Conservation (phyloP, 2,888 invertebrate genomes). For the Trilocha varians region DNA sequence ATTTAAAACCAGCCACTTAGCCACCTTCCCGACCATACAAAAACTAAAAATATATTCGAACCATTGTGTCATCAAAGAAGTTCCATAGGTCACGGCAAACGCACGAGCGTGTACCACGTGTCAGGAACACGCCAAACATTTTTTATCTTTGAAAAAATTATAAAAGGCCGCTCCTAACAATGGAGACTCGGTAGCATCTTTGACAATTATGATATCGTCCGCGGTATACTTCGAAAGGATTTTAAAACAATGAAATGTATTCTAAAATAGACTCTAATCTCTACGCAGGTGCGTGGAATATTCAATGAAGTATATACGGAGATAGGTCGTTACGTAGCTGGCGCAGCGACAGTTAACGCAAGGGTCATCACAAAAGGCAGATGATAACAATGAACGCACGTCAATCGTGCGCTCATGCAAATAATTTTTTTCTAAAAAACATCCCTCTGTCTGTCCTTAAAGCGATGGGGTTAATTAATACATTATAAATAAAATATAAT, state of each 20-base stretch:
- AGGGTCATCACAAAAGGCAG: constrained; percentile 73
- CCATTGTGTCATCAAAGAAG: constrained; percentile 71
- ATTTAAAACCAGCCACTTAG: constrained; percentile 70
- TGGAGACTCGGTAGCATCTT: constrained; percentile 70
- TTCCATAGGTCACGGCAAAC: constrained; percentile 69
- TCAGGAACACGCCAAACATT: constrained; percentile 71
- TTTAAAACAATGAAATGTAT: constrained; percentile 30
- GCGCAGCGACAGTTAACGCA: constrained; percentile 52
- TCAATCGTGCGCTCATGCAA: constrained; percentile 73
- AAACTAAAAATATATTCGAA: constrained; percentile 67
- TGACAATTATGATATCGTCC: constrained; percentile 70
- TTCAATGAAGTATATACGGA: not conserved
- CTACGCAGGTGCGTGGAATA: not conserved
- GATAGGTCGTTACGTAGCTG: constrained; percentile 23
- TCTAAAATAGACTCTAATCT: constrained; percentile 41
- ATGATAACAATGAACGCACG: constrained; percentile 70
- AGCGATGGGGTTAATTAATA: constrained; percentile 72
- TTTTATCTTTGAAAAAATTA: constrained; percentile 71
- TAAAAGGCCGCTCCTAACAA: constrained; percentile 67
- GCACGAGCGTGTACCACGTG: constrained; percentile 63
- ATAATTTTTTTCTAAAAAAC: constrained; percentile 69
- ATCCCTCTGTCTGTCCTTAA: constrained; percentile 64
- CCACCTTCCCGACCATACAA: constrained; percentile 65
- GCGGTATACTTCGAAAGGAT: constrained; percentile 27
- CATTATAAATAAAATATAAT: constrained; percentile 69